A percentile compares a stretch with the other conserved stretches of the same genome.
These are phyloP conservation scores for Cirrhinus molitorella DNA, from an alignment of 2,797 vertebrate genomes.

Conservation along the genomic window DNA sequence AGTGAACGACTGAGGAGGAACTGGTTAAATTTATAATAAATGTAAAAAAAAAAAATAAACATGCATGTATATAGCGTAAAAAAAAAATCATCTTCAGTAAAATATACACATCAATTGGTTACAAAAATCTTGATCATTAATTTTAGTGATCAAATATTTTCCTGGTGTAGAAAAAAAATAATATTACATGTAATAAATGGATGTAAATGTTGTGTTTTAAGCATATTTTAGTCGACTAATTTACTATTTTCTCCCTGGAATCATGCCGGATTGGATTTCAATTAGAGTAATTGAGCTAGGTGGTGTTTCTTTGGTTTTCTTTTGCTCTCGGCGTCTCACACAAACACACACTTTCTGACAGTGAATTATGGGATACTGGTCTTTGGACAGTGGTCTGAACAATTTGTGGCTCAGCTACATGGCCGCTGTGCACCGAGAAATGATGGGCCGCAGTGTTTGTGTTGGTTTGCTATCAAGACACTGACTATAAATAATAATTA, in stretches of 20 bases:
- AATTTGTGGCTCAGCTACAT: conserved; percentile 83
- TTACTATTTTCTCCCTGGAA: not conserved
- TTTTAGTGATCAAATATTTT: not conserved
- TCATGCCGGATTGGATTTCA: not conserved
- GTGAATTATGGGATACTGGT: conserved; percentile 84
- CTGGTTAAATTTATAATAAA: no score
- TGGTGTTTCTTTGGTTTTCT: conserved; percentile 45
- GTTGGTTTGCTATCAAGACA: conserved; percentile 86
- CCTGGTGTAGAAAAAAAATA: not conserved
- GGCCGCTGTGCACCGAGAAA: conserved; percentile 78
- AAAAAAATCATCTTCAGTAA: no score
- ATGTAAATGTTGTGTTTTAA: not conserved
- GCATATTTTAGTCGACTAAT: not conserved
- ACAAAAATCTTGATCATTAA: no score
- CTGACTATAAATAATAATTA: conserved; percentile 86
- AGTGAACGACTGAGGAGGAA: no score
- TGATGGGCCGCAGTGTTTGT: conserved; percentile 84
- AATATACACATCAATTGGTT: no score
- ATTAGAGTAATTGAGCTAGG: not conserved
- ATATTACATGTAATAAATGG: not conserved
- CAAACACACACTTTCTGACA: conserved; percentile 70
- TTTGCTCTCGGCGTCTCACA: conserved; percentile 47
- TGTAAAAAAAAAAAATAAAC: no score
- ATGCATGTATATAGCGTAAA: no score
- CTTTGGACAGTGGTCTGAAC: conserved; percentile 84